These are phyloP conservation scores for Dicaeum eximium DNA, from an alignment of 2,113 vertebrate genomes.

Conservation along the genomic window DNA sequence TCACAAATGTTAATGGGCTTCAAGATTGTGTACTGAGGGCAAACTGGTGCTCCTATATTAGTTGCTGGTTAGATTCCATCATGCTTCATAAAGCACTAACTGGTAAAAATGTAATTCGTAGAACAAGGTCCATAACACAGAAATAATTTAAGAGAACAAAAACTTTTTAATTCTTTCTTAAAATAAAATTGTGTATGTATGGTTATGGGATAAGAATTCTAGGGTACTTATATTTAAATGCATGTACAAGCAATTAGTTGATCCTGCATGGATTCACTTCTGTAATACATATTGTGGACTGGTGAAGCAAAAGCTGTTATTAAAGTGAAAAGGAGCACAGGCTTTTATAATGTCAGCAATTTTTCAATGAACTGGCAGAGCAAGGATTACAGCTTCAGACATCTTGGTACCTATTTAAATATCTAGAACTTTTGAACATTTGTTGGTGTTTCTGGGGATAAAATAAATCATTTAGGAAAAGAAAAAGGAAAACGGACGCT, in stretches of 20 bases:
- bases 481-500: neutral
- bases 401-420: conserved; percentile 46
- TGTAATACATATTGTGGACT: conserved; percentile 20
- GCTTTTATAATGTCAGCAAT: conserved; percentile 51
- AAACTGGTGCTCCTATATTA: conserved; percentile 34
- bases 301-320: conserved; percentile 42
- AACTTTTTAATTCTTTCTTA: conserved; percentile 5
- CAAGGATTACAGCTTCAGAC: conserved; percentile 52
- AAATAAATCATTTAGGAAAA: conserved; percentile 62
- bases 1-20: conserved; percentile 44
- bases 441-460: conserved; percentile 49
- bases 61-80: conserved; percentile 30
- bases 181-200: neutral
- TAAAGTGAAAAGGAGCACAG: conserved; percentile 26
- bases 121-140: conserved; percentile 21
- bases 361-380: conserved; percentile 33
- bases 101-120: conserved; percentile 38
- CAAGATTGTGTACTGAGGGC: conserved; percentile 33
- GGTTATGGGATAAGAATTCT: neutral
- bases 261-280: conserved; percentile 1
- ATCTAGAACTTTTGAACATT: conserved; percentile 53
- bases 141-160: conserved; percentile 19
- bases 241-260: conserved; percentile 28
- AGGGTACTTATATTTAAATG: conserved; percentile 14
- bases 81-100: conserved; percentile 50